These are phyloP conservation scores for Chymomyza costata DNA, from an alignment of 1,140 invertebrate genomes.

Conservation along the genomic window DNA sequence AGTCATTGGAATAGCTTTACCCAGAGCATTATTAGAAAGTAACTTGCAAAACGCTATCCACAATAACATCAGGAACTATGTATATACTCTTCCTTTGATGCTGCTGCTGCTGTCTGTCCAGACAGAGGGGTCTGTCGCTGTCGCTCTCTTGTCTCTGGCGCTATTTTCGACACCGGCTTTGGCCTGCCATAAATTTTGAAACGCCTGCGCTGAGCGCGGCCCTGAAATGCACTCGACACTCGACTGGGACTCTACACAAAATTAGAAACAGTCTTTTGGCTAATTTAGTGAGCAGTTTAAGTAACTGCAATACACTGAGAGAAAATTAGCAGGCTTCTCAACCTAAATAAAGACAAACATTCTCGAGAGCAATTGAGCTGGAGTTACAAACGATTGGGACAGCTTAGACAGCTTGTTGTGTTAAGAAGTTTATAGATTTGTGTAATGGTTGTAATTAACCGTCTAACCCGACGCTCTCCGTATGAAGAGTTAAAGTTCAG, in stretches of 20 bases:
- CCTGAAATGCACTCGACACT: conserved; percentile 54
- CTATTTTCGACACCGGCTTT: conserved; percentile 63
- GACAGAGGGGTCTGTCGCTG: no score
- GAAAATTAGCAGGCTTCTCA: no score
- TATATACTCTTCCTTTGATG: no score
- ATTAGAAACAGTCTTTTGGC: conserved; percentile 19
- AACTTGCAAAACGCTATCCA: conserved; percentile 61
- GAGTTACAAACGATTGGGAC: no score
- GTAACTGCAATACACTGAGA: not conserved
- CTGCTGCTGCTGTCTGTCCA: conserved; percentile 23
- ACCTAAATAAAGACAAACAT: no score
- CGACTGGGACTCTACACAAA: conserved; percentile 34
- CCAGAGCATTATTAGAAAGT: conserved; percentile 60
- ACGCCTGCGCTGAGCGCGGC: conserved; percentile 39
- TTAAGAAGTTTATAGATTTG: no score
- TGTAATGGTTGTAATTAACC: no score
- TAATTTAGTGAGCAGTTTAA: conserved; percentile 40
- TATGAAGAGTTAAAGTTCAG: no score
- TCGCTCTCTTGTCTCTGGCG: conserved; percentile 39
- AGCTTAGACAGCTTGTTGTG: no score
- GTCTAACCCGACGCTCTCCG: no score
- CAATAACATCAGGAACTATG: no score
- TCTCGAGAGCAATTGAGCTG: no score
- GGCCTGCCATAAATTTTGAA: conserved; percentile 66
- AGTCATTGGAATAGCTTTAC: conserved; percentile 23